Percentiles rank a stretch among this genome's conserved stretches.
Conservation (phyloP, 30 jellyfish, hydroid and myxozoan species). For the Aurelia aurita complex sp. Pacific region DNA sequence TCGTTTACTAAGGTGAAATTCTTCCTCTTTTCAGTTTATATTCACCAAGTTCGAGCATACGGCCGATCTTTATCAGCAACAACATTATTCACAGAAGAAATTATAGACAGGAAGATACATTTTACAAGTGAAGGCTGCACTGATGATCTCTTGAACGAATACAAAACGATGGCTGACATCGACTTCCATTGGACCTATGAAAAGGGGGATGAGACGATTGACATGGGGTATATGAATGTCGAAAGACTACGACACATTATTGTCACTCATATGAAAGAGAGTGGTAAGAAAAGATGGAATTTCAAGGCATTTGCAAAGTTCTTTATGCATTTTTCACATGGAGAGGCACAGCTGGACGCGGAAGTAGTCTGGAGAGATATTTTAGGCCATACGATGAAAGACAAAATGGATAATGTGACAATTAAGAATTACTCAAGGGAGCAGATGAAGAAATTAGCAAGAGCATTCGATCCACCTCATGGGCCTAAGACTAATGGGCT, state of each 20-base stretch:
- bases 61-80: conserved; percentile 85
- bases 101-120: conserved; percentile 38
- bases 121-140: conserved; percentile 84
- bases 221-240: conserved; percentile 93
- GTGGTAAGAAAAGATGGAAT: conserved; percentile 13
- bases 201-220: conserved; percentile 85
- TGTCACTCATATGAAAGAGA: conserved; percentile 7
- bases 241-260: conserved; percentile 55
- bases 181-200: conserved; percentile 93
- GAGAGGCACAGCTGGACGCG: conserved; percentile 40
- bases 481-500: conserved; percentile 85
- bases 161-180: conserved; percentile 88
- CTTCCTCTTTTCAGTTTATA: conserved; percentile 46
- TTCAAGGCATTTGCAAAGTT: conserved; percentile 19
- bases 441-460: conserved; percentile 63
- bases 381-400: conserved; percentile 31
- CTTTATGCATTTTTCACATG: conserved; percentile 22
- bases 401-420: conserved; percentile 5
- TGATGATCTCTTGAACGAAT: conserved; percentile 48
- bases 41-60: conserved; percentile 90
- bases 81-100: conserved; percentile 88
- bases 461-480: conserved; percentile 86
- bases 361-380: conserved; percentile 48
- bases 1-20: neutral
- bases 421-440: conserved; percentile 30